Evolutionary conservation across 2,888 invertebrate genomes (phyloP).

Genomic region (Cryptocephalus moraei): DNA sequence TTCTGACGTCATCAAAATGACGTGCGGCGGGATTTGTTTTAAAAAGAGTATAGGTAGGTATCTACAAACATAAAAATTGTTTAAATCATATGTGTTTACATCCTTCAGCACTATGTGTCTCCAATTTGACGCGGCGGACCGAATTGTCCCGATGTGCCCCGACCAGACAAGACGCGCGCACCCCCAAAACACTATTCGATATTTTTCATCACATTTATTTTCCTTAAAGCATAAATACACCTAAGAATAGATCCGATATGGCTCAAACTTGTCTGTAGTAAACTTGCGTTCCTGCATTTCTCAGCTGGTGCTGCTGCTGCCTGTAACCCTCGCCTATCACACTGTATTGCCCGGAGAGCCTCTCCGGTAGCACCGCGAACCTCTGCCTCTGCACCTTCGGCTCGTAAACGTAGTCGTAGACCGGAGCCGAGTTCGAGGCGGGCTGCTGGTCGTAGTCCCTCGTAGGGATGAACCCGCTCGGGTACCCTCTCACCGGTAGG

Average conservation of each 20-base stretch:
- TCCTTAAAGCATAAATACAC: conserved; percentile 6
- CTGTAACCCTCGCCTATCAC: conserved; percentile 19
- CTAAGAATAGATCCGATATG: conserved; percentile 11
- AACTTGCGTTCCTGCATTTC: too few relatives aligned
- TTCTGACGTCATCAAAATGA: too few relatives aligned
- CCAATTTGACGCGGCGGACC: too few relatives aligned
- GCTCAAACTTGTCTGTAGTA: conserved; percentile 4
- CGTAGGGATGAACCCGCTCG: conserved; percentile 25
- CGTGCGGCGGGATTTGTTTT: too few relatives aligned
- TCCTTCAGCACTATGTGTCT: too few relatives aligned
- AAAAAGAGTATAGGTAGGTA: too few relatives aligned
- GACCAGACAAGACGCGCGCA: too few relatives aligned
- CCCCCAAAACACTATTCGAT: too few relatives aligned
- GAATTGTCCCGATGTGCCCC: too few relatives aligned
- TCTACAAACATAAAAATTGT: too few relatives aligned
- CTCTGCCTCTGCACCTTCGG: conserved; percentile 18
- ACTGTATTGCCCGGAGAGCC: conserved; percentile 10
- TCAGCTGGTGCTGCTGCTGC: conserved; percentile 16
- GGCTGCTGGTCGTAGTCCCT: conserved; percentile 21
- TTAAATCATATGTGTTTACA: too few relatives aligned
- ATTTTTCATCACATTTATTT: too few relatives aligned
- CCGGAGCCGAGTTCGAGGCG: conserved; percentile 21
- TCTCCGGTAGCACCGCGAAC: conserved; percentile 10
- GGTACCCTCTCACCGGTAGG: conserved; percentile 36
- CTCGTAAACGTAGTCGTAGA: conserved; percentile 24